Conservation (phyloP, 2,797 vertebrate genomes). For the Nannoperca obscura region DNA sequence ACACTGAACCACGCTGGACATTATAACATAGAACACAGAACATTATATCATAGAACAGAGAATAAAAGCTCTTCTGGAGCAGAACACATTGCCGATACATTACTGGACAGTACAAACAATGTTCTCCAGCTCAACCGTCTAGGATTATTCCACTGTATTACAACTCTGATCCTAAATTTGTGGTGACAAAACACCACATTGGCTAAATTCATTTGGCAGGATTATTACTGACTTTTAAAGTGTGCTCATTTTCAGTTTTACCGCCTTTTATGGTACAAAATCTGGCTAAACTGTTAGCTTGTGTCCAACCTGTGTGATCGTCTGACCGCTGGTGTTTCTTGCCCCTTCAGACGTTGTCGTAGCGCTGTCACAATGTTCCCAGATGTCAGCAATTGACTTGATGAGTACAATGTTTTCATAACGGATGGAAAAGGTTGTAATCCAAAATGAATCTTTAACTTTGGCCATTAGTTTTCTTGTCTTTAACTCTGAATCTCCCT, state of each 20-base stretch:
- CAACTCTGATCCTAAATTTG: slow-evolving; percentile 2
- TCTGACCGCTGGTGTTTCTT: not conserved
- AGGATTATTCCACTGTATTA: slow-evolving; percentile 19
- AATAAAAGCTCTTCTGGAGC: not conserved
- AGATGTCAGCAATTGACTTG: not conserved
- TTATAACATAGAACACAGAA: not conserved
- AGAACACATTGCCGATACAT: not conserved
- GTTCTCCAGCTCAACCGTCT: not conserved
- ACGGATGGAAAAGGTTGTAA: not conserved
- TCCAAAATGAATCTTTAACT: not conserved
- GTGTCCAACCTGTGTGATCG: not conserved
- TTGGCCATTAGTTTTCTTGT: not conserved
- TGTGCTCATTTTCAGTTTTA: not conserved
- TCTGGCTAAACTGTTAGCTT: not conserved
- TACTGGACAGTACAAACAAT: not conserved
- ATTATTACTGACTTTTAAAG: not conserved
- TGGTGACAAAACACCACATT: not conserved
- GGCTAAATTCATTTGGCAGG: not conserved
- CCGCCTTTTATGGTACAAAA: too few relatives aligned
- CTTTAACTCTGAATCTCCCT: slow-evolving; percentile 28
- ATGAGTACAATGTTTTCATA: not conserved
- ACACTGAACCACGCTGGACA: not conserved
- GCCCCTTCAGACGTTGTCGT: not conserved
- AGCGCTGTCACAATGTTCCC: not conserved
- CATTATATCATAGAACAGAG: not conserved